Conservation (phyloP, 1,140 invertebrate genomes). For the Aphelinus atriplicis region DNA sequence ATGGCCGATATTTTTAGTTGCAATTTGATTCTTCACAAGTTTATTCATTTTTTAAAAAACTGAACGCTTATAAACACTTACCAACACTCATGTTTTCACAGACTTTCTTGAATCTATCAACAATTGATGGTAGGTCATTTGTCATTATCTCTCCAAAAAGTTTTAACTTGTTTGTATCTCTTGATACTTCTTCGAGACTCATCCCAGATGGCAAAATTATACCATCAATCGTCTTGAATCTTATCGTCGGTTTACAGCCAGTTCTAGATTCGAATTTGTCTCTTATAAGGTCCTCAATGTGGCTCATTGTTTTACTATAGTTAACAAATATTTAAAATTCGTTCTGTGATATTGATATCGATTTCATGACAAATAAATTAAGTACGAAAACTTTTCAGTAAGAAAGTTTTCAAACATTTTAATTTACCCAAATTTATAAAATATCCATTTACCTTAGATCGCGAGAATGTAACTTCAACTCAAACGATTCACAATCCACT, state of each 20-base stretch:
- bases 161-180: slow-evolving; percentile 15
- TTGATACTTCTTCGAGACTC: slow-evolving; percentile 22
- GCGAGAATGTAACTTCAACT: slow-evolving; percentile 49
- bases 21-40: too few relatives aligned
- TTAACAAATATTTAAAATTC: slow-evolving; percentile 6
- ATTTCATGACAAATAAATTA: too few relatives aligned
- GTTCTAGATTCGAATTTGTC: slow-evolving; percentile 34
- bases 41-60: too few relatives aligned
- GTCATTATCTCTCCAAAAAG: slow-evolving; percentile 45
- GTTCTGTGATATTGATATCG: too few relatives aligned
- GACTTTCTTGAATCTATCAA: slow-evolving; percentile 54
- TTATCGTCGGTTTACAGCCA: slow-evolving; percentile 19
- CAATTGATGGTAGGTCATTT: slow-evolving; percentile 49
- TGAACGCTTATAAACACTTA: slow-evolving; percentile 38
- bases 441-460: slow-evolving; percentile 23
- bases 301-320: slow-evolving; percentile 45
- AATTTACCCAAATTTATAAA: background rate
- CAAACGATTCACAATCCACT: slow-evolving; percentile 47
- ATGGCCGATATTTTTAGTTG: too few relatives aligned
- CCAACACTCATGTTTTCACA: slow-evolving; percentile 47
- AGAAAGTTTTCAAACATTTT: background rate
- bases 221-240: slow-evolving; percentile 21
- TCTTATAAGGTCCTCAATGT: slow-evolving; percentile 32
- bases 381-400: background rate
- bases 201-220: background rate